Percentiles rank a stretch among this genome's conserved stretches.
Conservation (phyloP, 53 echinoderm and acorn worm genomes). For the Actinopyga echinites region DNA sequence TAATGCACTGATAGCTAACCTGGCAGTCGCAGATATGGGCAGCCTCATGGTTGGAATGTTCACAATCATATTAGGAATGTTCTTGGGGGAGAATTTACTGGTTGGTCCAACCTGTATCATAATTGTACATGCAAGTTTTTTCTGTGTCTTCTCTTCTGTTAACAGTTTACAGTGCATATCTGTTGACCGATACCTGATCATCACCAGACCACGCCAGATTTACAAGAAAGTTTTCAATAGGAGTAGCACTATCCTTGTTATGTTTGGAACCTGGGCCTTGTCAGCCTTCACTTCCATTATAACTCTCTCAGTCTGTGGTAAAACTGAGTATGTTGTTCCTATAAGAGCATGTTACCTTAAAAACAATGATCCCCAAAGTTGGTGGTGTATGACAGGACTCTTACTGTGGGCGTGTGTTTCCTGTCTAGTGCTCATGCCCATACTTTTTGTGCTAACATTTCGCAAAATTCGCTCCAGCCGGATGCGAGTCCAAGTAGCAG, state of each 20-base stretch:
- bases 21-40: constrained; percentile 16
- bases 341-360: neutral
- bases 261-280: constrained; percentile 12
- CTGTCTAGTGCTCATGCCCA: neutral
- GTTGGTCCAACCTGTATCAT: neutral
- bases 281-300: neutral
- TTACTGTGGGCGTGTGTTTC: neutral
- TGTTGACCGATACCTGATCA: constrained; percentile 25
- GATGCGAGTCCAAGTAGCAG: neutral
- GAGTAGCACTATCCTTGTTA: neutral
- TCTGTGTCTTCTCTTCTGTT: constrained; percentile 17
- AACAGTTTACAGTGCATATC: constrained; percentile 24
- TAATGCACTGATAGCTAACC: constrained; percentile 22
- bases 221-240: neutral
- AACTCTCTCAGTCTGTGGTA: constrained; percentile 8
- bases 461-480: constrained; percentile 12
- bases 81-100: neutral
- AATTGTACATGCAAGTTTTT: constrained; percentile 1
- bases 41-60: neutral
- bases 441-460: constrained; percentile 1
- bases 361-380: neutral
- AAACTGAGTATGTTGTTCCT: constrained; percentile 10
- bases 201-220: constrained; percentile 15
- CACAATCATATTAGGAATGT: constrained; percentile 11
- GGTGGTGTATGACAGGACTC: constrained; percentile 8